Conservation (phyloP, 2,113 vertebrate species). For the Parotia lawesii region DNA sequence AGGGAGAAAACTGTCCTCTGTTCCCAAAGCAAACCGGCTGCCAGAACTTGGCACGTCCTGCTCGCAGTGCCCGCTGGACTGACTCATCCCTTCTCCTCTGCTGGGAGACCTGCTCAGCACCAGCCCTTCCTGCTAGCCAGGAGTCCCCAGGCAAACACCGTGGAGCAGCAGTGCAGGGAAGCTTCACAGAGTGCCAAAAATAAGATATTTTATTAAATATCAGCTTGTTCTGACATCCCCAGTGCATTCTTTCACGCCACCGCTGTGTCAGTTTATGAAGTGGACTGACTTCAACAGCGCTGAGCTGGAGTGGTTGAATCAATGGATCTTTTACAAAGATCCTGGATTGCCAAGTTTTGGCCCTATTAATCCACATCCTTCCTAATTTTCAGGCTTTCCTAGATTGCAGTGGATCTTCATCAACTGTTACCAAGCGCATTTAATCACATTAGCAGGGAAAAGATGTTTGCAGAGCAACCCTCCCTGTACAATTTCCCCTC, state of each 20-base stretch:
- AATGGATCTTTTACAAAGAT: not conserved
- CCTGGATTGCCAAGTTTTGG: not conserved
- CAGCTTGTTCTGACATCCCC: not conserved
- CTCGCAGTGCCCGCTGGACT: not conserved
- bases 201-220: not conserved
- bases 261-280: fast-evolving
- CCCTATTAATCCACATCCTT: not conserved
- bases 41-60: not conserved
- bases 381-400: not conserved
- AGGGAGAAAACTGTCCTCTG: not conserved
- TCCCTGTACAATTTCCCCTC: not conserved
- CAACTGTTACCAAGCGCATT: not conserved
- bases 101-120: not conserved
- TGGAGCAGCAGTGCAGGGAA: fast-evolving
- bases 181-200: not conserved
- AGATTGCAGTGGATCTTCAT: not conserved
- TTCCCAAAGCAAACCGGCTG: not conserved
- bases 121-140: not conserved
- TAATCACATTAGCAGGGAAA: slow-evolving; percentile 12
- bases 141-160: fast-evolving
- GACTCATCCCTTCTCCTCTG: not conserved
- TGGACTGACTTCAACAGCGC: fast-evolving
- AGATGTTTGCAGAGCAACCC: not conserved
- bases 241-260: fast-evolving
- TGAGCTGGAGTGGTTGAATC: not conserved